A percentile compares a stretch with the other conserved stretches of the same genome.
phyloP scores from a whole-genome alignment of 2,113 vertebrate species.

The Cricetomys ansorgei region DNA sequence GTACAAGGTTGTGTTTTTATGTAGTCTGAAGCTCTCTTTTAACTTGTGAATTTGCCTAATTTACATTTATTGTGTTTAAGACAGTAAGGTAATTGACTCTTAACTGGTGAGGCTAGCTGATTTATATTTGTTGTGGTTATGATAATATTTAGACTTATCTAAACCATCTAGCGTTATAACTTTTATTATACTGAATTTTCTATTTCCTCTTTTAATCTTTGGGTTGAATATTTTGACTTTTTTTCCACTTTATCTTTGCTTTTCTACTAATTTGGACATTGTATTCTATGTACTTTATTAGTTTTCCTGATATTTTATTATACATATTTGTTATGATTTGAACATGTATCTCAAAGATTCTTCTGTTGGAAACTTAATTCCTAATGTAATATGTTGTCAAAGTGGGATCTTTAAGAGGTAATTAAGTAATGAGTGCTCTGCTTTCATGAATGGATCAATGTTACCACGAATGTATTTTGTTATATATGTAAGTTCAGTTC shows the following conservation, averaged over 20 bases:
- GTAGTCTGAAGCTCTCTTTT: constrained; percentile 47
- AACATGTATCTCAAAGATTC: not conserved
- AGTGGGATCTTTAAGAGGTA: not conserved
- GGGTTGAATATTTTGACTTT: constrained; percentile 1
- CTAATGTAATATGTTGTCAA: not conserved
- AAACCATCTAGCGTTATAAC: not conserved
- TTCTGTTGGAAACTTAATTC: not conserved
- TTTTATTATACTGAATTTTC: not conserved
- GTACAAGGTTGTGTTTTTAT: constrained; percentile 9
- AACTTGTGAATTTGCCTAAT: constrained; percentile 15
- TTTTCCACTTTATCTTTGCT: constrained; percentile 2
- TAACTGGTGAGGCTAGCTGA: constrained; percentile 44
- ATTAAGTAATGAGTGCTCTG: not conserved
- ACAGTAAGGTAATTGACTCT: constrained; percentile 23
- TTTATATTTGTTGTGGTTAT: constrained; percentile 52
- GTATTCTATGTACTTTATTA: constrained; percentile 9
- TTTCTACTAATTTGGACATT: constrained; percentile 46
- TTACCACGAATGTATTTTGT: not conserved
- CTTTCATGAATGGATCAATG: not conserved
- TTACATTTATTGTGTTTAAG: not conserved
- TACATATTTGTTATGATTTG: not conserved
- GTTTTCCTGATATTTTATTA: constrained; percentile 32
- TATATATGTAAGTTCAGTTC: not conserved
- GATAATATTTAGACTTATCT: constrained; percentile 16
- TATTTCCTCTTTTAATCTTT: not conserved